Evolutionary conservation across 1,140 invertebrate genomes (phyloP), one percentile per base, ranked within the genome.

Genomic region (Drosophila sp.): DNA sequence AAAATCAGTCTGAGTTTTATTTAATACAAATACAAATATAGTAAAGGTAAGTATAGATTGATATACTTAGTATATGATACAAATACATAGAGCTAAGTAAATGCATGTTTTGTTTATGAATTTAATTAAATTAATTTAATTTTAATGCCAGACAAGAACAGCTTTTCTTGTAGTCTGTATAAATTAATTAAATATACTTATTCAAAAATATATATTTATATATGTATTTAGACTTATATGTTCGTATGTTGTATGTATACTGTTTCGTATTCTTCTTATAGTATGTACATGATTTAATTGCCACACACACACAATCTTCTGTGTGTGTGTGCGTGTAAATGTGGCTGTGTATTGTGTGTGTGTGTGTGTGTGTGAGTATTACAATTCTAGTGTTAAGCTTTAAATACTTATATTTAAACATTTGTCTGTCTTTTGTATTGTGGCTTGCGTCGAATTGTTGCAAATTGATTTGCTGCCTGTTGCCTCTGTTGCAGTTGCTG

Each of bases 1-100:
- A 78, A 86, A 86, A 86, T 86, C 82, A 89, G 83, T 87, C 83
- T 83, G 83, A 89, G 75, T 78, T 70, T 79, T 83, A 67, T 83
- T 80, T 18, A 78, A 81, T 76, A 73, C 54, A 70, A 34, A 62
- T 62, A 51, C 76, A 73, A 64, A 58, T 79, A 69, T 56, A 72
- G 43, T 79, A 69, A 50, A 72, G 43, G 27, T 50, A 21, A 48
- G 18, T 29, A 29, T 58, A 67, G 43, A 50, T 65, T 36, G 67
- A 51, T 61, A 41, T 54, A 58, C 21, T 57, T 76, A 75, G 45
- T 50, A 57, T 43, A 51, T 50, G 34, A 27, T 48, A 61, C 29
- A 45, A 41, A 27, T 61, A 81, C 29, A 53, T 59, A 72, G 38
- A 46, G 58, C 70, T 63, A 72, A 63, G 64, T 64, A 71, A 46